These are phyloP conservation scores for Procambarus clarkii DNA, from an alignment of 1,140 invertebrate species.

Conservation along the genomic window DNA sequence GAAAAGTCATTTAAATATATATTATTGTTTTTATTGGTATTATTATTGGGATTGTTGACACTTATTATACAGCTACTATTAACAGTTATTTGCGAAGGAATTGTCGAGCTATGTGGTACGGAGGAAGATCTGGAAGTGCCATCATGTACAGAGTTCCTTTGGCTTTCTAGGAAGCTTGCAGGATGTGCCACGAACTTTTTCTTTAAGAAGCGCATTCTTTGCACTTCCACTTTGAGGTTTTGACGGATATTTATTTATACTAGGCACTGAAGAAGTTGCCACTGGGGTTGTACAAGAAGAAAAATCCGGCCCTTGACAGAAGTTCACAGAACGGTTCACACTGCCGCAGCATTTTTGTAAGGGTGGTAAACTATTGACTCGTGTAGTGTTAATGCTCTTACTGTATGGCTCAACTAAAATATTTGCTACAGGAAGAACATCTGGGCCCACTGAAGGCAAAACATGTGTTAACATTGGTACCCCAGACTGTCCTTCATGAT, in stretches of 20 bases:
- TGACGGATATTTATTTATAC: conserved; percentile 32
- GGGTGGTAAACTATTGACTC: conserved; percentile 46
- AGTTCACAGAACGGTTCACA: conserved; percentile 6
- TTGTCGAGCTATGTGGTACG: conserved; percentile 30
- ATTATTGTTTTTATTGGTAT: conserved; percentile 58
- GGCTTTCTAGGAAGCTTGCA: conserved; percentile 37
- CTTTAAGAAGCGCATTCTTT: conserved; percentile 59
- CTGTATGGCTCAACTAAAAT: conserved; percentile 44
- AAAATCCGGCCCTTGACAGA: conserved; percentile 31
- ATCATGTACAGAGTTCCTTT: conserved; percentile 22
- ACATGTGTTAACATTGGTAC: neutral
- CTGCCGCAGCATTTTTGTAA: conserved; percentile 42
- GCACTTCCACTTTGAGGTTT: conserved; percentile 54
- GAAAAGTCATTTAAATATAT: conserved; percentile 58
- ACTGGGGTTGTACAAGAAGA: conserved; percentile 24
- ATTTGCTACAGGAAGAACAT: conserved; percentile 35
- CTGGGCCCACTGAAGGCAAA: conserved; percentile 38
- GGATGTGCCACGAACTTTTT: conserved; percentile 60
- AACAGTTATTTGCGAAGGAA: conserved; percentile 45
- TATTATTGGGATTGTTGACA: conserved; percentile 62
- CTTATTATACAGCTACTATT: conserved; percentile 62
- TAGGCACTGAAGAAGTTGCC: conserved; percentile 46
- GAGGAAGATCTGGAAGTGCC: conserved; percentile 31
- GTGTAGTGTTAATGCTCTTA: conserved; percentile 1
- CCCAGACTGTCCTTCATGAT: conserved; percentile 26